Percentiles rank a stretch among this genome's conserved stretches.
phyloP scores from a whole-genome alignment of 2,888 invertebrate genomes.

The Trissonchulus latispiculum region DNA sequence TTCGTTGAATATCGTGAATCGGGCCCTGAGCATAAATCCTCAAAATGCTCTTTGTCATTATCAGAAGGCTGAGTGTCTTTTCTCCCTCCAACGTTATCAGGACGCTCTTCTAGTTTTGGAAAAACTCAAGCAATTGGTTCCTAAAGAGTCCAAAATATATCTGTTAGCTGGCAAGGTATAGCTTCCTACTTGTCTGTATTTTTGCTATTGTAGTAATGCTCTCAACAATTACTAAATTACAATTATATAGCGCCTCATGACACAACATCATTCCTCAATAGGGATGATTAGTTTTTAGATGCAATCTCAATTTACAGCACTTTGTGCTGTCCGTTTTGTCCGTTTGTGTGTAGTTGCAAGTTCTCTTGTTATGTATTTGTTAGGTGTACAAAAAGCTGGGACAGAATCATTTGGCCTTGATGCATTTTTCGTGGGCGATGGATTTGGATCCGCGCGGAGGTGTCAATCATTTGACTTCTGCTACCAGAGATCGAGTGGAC shows the following conservation, averaged over 20 bases:
- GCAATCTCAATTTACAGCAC: too few species aligned
- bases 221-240: too few species aligned
- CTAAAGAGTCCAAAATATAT: conserved; percentile 92
- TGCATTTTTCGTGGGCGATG: conserved; percentile 99
- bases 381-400: conserved; percentile 87
- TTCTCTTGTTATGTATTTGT: conserved; percentile 25
- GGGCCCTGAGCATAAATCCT: conserved; percentile 72
- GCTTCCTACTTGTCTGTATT: too few species aligned
- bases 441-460: conserved; percentile 71
- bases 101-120: conserved; percentile 84
- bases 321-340: too few species aligned
- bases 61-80: conserved; percentile 84
- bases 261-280: too few species aligned
- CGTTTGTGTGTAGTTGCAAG: too few species aligned
- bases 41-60: conserved; percentile 89
- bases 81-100: conserved; percentile 71
- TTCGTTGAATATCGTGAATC: conserved; percentile 73
- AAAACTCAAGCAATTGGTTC: conserved; percentile 79
- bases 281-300: too few species aligned
- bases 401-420: conserved; percentile 81
- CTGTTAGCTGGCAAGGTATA: conserved; percentile 84
- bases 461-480: conserved; percentile 28
- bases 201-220: too few species aligned
- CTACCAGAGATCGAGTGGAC: conserved; percentile 16
- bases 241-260: too few species aligned